Evolutionary conservation across 2,797 vertebrate species (phyloP).

Genomic region (Hippopotamyrus pictus): DNA sequence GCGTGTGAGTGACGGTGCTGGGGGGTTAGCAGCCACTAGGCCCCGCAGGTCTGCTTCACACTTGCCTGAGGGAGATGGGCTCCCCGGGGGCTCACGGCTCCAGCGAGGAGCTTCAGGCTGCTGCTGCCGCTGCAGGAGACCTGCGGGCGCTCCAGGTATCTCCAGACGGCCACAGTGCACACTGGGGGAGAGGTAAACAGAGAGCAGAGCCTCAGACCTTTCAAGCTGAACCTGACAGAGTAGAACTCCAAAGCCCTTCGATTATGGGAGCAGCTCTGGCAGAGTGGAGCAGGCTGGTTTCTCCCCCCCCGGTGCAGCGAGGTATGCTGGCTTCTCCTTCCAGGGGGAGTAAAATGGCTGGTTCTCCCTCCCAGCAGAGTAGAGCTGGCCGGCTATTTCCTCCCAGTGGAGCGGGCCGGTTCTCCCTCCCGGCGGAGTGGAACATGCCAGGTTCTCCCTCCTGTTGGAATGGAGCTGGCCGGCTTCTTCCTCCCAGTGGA

Average conservation of each 20-base stretch:
- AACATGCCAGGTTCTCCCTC: no score
- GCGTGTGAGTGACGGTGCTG: neutral
- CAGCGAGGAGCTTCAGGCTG: slow-evolving; percentile 22
- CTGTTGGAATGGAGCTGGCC: no score
- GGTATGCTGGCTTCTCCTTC: neutral
- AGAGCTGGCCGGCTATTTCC: neutral
- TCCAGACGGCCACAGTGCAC: slow-evolving; percentile 87
- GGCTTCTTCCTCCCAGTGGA: no score
- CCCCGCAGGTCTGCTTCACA: neutral
- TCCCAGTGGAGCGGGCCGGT: no score
- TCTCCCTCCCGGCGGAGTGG: no score
- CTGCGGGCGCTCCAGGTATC: slow-evolving; percentile 94
- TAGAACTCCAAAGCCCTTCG: slow-evolving; percentile 22
- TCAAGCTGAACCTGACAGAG: slow-evolving; percentile 11
- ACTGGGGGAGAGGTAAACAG: slow-evolving; percentile 55
- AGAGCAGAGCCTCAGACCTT: neutral
- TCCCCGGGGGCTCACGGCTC: neutral
- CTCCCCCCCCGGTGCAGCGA: neutral
- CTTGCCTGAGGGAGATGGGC: neutral
- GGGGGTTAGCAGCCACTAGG: neutral
- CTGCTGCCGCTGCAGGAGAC: slow-evolving; percentile 56
- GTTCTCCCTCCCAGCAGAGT: neutral
- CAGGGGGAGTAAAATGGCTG: neutral
- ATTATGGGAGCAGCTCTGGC: slow-evolving; percentile 22
- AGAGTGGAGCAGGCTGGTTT: neutral